These are phyloP conservation scores for Gryllus bimaculatus DNA, from an alignment of 1,140 invertebrate genomes.

Conservation along the genomic window DNA sequence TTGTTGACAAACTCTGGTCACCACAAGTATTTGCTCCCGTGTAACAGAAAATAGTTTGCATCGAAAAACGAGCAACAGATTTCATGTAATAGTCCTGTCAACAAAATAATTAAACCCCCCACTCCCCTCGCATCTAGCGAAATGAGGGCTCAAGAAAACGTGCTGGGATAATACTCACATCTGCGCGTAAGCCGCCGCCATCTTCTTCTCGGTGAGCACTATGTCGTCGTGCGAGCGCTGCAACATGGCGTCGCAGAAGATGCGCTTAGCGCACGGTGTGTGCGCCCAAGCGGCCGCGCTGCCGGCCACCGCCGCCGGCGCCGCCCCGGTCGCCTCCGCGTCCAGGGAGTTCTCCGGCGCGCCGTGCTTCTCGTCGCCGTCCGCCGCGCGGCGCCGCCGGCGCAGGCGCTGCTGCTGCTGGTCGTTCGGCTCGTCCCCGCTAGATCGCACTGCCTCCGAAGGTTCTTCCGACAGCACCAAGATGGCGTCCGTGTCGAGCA, in stretches of 20 bases:
- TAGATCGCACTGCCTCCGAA: neutral
- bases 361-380: neutral
- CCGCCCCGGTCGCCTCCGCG: neutral
- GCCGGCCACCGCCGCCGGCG: constrained; percentile 21
- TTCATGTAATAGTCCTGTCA: too few relatives aligned
- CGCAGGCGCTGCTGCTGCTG: neutral
- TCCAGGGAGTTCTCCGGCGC: neutral
- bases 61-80: too few relatives aligned
- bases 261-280: constrained; percentile 61
- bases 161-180: too few relatives aligned
- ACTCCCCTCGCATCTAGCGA: too few relatives aligned
- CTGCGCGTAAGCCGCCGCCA: constrained; percentile 55
- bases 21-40: too few relatives aligned
- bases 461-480: neutral
- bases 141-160: too few relatives aligned
- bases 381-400: too few relatives aligned
- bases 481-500: neutral
- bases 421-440: neutral
- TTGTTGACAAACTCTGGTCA: too few relatives aligned
- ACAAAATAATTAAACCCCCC: too few relatives aligned
- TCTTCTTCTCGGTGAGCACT: constrained; percentile 66
- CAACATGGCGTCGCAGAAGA: constrained; percentile 64
- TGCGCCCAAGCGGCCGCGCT: constrained; percentile 52
- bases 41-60: too few relatives aligned
- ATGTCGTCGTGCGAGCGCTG: constrained; percentile 51